Evolutionary conservation across 2,113 vertebrate genomes (phyloP).

Genomic region (Alectura lathami): DNA sequence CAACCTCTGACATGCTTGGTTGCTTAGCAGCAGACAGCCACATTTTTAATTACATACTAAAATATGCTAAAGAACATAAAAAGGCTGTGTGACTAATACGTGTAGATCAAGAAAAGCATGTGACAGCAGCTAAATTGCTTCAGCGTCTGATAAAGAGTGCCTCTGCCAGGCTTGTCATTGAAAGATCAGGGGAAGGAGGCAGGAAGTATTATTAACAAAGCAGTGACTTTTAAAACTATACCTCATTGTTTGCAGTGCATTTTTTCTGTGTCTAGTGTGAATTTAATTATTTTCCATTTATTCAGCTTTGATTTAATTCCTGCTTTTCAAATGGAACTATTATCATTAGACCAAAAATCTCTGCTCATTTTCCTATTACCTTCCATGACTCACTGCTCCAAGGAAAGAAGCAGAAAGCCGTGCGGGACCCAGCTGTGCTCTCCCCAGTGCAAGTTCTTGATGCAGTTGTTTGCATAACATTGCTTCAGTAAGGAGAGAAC

Average conservation of each 20-base stretch:
- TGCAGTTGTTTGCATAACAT: background rate
- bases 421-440: background rate
- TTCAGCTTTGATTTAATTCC: conserved; percentile 36
- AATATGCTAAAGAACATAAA: conserved; percentile 78
- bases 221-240: conserved; percentile 64
- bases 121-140: conserved; percentile 78
- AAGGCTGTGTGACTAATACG: conserved; percentile 73
- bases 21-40: conserved; percentile 80
- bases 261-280: conserved; percentile 68
- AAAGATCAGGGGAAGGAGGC: conserved; percentile 63
- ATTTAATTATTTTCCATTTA: conserved; percentile 62
- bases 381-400: background rate
- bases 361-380: background rate
- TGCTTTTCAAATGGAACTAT: conserved; percentile 43
- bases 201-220: conserved; percentile 75
- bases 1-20: conserved; percentile 75
- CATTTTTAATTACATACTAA: conserved; percentile 82
- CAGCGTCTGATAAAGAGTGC: conserved; percentile 73
- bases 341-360: conserved; percentile 34
- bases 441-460: background rate
- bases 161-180: conserved; percentile 72
- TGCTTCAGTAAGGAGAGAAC: background rate
- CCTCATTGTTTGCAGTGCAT: conserved; percentile 67
- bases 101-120: conserved; percentile 75
- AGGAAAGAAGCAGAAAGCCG: background rate